Conservation (phyloP, 2,113 vertebrate genomes). For the Camarhynchus parvulus region DNA sequence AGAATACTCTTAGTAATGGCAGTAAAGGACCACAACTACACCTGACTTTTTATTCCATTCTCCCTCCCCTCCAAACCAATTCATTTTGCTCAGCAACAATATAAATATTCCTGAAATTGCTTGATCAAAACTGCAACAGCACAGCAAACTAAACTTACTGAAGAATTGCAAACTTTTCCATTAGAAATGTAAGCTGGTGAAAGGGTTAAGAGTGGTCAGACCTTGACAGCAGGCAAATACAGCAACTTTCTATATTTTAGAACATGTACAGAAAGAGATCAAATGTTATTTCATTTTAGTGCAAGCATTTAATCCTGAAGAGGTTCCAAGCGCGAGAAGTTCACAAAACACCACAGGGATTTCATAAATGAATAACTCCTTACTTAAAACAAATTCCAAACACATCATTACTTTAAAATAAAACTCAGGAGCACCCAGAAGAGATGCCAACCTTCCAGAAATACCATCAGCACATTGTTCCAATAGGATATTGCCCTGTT, state of each 20-base stretch:
- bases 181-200: slow-evolving; percentile 89
- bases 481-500: not conserved
- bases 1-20: not conserved
- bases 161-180: slow-evolving; percentile 79
- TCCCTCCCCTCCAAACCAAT: not conserved
- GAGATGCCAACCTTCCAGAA: not conserved
- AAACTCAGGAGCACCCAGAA: not conserved
- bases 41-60: not conserved
- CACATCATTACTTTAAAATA: not conserved
- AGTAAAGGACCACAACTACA: not conserved
- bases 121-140: slow-evolving; percentile 44
- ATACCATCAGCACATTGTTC: not conserved
- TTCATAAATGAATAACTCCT: not conserved
- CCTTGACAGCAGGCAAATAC: slow-evolving; percentile 6
- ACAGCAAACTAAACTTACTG: slow-evolving; percentile 90
- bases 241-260: not conserved
- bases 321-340: not conserved
- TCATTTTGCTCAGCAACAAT: not conserved
- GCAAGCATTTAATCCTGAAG: not conserved
- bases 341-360: not conserved
- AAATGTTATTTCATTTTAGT: not conserved
- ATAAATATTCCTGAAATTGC: slow-evolving; percentile 48
- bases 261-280: not conserved
- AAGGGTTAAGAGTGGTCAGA: slow-evolving; percentile 80
- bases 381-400: not conserved